A percentile compares a stretch with the other conserved stretches of the same genome.
Evolutionary conservation across 2,113 vertebrate species (phyloP).

Genomic region (Kobus ellipsiprymnus): DNA sequence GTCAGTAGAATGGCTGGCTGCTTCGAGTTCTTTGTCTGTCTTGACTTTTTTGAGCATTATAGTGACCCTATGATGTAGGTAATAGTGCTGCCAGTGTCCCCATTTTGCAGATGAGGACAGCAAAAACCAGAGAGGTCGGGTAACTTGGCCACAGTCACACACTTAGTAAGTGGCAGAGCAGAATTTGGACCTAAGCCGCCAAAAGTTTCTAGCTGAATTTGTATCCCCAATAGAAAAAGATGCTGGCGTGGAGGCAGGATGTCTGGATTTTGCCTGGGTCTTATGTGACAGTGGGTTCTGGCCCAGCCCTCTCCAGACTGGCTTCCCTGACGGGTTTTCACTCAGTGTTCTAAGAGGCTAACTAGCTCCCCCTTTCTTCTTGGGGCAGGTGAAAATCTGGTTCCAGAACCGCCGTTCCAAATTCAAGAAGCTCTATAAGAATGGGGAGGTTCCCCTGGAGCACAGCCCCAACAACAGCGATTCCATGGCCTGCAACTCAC

Average conservation of each 20-base stretch:
- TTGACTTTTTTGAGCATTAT: not conserved
- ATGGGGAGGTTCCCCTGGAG: constrained; percentile 94
- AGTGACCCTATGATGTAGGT: not conserved
- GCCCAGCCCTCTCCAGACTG: not conserved
- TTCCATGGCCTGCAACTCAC: constrained; percentile 98
- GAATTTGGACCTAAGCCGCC: not conserved
- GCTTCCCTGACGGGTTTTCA: not conserved
- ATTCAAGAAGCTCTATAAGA: constrained; percentile 99
- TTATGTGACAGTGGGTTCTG: not conserved
- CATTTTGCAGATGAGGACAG: not conserved
- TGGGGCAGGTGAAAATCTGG: constrained; percentile 95
- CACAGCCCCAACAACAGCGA: constrained; percentile 98
- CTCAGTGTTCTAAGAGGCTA: not conserved
- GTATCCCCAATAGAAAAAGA: not conserved
- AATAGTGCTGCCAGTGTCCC: not conserved
- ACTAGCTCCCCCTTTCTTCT: not conserved
- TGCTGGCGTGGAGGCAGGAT: not conserved
- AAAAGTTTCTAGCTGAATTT: not conserved
- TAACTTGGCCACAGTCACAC: not conserved
- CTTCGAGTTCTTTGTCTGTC: not conserved
- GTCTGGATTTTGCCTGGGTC: not conserved
- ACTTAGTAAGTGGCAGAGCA: not conserved
- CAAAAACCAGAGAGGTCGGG: not conserved
- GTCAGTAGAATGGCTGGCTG: not conserved
- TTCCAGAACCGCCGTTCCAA: constrained; percentile 99